Conservation (phyloP, 2,113 vertebrate species). For the Pogonocichla stellata region DNA sequence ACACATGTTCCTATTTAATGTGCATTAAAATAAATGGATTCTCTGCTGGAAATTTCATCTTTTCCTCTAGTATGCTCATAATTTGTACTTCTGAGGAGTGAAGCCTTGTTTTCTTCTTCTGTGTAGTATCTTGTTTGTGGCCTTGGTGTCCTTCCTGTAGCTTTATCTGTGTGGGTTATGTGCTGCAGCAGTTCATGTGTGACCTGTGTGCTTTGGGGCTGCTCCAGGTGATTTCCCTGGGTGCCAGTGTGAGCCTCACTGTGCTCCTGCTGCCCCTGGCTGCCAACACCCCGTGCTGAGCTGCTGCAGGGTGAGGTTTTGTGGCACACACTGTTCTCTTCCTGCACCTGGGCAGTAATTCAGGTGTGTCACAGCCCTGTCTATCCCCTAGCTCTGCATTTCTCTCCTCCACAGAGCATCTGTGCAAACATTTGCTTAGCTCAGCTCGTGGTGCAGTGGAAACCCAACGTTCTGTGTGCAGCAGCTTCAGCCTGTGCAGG, state of each 20-base stretch:
- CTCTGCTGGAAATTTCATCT: neutral
- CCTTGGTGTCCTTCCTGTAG: neutral
- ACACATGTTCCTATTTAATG: neutral
- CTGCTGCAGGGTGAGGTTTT: neutral
- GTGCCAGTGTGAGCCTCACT: neutral
- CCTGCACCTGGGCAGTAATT: neutral
- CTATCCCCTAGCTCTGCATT: accelerated
- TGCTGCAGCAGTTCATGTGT: neutral
- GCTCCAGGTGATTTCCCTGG: neutral
- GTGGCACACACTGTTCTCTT: neutral
- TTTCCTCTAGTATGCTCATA: slow-evolving; percentile 1
- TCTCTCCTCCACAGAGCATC: neutral
- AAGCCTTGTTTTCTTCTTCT: neutral
- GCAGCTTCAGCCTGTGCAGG: neutral
- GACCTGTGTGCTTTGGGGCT: neutral
- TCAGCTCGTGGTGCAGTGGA: neutral
- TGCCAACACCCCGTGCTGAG: neutral
- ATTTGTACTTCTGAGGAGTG: neutral
- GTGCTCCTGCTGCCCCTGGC: neutral
- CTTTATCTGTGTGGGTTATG: neutral
- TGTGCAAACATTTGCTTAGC: neutral
- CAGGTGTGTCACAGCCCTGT: neutral
- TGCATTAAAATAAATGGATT: slow-evolving; percentile 4
- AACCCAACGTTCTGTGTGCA: neutral
- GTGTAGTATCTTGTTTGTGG: neutral